These are phyloP conservation scores for Synergus umbraculus DNA, from an alignment of 2,888 invertebrate genomes.

Conservation along the genomic window DNA sequence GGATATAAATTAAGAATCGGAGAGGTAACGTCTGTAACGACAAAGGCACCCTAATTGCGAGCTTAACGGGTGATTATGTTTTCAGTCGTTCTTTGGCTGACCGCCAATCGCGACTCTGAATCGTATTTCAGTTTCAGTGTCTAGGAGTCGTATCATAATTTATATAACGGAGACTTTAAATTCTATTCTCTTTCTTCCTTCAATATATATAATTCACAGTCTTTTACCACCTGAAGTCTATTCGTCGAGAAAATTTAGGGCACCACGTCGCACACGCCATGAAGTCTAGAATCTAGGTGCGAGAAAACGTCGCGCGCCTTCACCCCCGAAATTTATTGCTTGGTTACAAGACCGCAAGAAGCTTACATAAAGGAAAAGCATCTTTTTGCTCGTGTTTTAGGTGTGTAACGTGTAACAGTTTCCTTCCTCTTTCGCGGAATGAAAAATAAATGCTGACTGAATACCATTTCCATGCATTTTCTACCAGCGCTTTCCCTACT, in stretches of 20 bases:
- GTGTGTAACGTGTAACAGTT: constrained; percentile 39
- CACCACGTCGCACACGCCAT: not conserved
- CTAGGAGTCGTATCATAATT: constrained; percentile 18
- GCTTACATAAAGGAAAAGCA: constrained; percentile 54
- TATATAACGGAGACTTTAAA: constrained; percentile 22
- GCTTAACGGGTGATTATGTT: constrained; percentile 40
- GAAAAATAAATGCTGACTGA: constrained; percentile 54
- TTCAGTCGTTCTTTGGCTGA: constrained; percentile 36
- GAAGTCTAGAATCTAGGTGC: constrained; percentile 25
- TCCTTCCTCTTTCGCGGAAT: constrained; percentile 25
- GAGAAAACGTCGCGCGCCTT: constrained; percentile 48
- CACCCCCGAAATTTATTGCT: constrained; percentile 61
- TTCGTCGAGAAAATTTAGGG: constrained; percentile 23
- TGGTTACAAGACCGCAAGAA: constrained; percentile 57
- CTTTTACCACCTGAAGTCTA: constrained; percentile 14
- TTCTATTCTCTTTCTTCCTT: not conserved
- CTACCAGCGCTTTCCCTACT: constrained; percentile 43
- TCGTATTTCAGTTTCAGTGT: constrained; percentile 25
- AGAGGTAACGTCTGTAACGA: constrained; percentile 30
- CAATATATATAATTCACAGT: constrained; percentile 1
- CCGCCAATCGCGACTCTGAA: constrained; percentile 29
- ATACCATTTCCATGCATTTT: constrained; percentile 60
- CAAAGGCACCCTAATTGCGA: constrained; percentile 37
- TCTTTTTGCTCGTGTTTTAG: constrained; percentile 46
- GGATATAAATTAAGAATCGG: constrained; percentile 26